Conservation (phyloP, 2,888 invertebrate genomes). For the Gastrophysa polygoni region DNA sequence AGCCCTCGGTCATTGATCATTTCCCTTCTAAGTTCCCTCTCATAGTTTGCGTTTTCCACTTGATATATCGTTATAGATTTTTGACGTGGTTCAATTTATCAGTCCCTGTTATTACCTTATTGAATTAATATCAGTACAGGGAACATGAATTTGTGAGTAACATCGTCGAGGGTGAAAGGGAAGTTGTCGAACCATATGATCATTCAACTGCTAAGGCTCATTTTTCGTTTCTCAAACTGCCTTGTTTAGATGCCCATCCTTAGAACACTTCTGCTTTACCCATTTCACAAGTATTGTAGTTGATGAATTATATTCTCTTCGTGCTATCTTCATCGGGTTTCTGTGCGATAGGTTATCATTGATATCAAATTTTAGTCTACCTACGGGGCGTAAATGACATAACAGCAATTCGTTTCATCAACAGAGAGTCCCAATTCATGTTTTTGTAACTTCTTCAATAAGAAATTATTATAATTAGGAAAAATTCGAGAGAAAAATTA, state of each 20-base stretch:
- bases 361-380: neutral
- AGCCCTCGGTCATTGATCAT: conserved; percentile 33
- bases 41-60: neutral
- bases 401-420: neutral
- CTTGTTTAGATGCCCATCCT: conserved; percentile 10
- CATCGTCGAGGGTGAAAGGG: neutral
- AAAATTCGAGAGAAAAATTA: too few species aligned
- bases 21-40: conserved; percentile 17
- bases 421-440: too few species aligned
- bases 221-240: conserved; percentile 32
- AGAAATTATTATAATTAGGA: too few species aligned
- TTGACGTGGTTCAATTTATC: neutral
- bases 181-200: conserved; percentile 24
- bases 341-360: neutral
- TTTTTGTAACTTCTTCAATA: too few species aligned
- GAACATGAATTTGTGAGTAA: too few species aligned
- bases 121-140: neutral
- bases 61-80: neutral
- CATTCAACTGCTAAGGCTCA: conserved; percentile 39
- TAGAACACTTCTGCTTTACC: neutral
- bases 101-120: neutral
- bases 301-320: neutral
- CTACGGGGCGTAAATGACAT: neutral
- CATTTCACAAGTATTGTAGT: conserved; percentile 11
- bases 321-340: neutral